A percentile compares a stretch with the other conserved stretches of the same genome.
Conservation (phyloP, 1,140 invertebrate species). For the Drosophila quadrilineata region DNA sequence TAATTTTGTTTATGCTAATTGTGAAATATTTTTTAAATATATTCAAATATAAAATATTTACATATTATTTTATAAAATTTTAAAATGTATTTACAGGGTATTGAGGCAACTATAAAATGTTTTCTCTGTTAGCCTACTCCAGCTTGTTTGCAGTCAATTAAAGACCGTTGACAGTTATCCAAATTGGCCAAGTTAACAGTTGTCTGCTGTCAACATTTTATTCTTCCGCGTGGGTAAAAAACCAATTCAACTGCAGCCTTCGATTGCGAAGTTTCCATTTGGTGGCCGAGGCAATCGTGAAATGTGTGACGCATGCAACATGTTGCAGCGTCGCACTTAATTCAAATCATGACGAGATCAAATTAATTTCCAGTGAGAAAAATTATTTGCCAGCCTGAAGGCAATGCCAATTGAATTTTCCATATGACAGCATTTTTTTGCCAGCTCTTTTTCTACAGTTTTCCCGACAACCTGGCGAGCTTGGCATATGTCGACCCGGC, state of each 20-base stretch:
- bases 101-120: not conserved
- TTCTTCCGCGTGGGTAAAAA: constrained; percentile 29
- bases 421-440: not conserved
- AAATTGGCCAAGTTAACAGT: not conserved
- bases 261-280: no score
- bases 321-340: constrained; percentile 29
- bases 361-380: constrained; percentile 37
- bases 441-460: not conserved
- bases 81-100: not conserved
- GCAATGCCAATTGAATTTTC: constrained; percentile 55
- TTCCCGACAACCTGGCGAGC: constrained; percentile 18
- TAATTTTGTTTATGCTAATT: not conserved
- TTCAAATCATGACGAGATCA: constrained; percentile 46
- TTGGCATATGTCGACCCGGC: constrained; percentile 36
- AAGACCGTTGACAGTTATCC: constrained; percentile 1
- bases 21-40: no score
- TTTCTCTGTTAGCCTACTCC: no score
- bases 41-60: no score
- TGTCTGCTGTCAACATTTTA: not conserved
- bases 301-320: constrained; percentile 33
- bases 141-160: constrained; percentile 1
- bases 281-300: no score
- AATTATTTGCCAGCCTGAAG: constrained; percentile 16
- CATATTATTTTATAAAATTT: no score
- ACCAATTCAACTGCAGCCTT: constrained; percentile 10